Conservation (phyloP, 2,113 vertebrate genomes). For the Cygnus atratus region DNA sequence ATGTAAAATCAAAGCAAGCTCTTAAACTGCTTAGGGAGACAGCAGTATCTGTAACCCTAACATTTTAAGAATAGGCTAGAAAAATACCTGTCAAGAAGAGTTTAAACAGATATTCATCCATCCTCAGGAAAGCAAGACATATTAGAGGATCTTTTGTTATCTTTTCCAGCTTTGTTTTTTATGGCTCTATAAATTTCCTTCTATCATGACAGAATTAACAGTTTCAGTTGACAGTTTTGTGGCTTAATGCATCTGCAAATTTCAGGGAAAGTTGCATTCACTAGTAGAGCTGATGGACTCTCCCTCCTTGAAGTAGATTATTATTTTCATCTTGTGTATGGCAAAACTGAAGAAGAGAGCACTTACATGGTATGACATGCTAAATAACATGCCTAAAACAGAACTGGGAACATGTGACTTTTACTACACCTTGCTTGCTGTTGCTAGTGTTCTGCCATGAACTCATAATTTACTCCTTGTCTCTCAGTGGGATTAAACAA, state of each 20-base stretch:
- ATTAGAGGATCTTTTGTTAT: background rate
- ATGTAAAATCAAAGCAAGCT: background rate
- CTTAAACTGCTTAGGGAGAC: background rate
- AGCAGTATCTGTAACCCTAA: background rate
- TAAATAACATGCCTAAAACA: background rate
- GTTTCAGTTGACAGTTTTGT: background rate
- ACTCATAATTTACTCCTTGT: background rate
- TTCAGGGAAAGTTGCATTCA: background rate
- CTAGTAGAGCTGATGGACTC: background rate
- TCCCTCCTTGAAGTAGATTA: background rate
- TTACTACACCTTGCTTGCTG: background rate
- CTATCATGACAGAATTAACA: background rate
- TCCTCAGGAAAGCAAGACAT: background rate
- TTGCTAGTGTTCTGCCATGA: background rate
- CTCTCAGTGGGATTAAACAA: background rate
- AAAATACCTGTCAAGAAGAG: background rate
- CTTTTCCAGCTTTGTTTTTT: background rate
- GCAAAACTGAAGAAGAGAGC: background rate
- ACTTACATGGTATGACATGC: background rate
- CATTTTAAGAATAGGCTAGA: background rate
- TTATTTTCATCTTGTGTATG: background rate
- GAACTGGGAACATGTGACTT: background rate
- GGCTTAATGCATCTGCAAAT: background rate
- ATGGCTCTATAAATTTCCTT: background rate
- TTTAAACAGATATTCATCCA: background rate